A percentile compares a stretch with the other conserved stretches of the same genome.
These are phyloP conservation scores for Arothron firmamentum DNA, from an alignment of 2,113 vertebrate species.

Conservation along the genomic window DNA sequence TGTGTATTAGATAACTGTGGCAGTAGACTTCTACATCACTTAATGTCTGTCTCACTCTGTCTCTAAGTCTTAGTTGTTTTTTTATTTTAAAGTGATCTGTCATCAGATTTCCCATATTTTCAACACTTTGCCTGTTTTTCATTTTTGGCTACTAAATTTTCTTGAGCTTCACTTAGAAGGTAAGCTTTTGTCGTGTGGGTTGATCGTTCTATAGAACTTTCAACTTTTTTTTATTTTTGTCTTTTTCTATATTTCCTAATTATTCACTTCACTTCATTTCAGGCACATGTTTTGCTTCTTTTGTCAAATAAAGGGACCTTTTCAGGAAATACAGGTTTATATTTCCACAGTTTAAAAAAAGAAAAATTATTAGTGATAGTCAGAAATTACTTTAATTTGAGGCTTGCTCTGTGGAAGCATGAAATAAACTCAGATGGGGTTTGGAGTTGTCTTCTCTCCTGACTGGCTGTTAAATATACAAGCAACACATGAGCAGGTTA, in stretches of 20 bases:
- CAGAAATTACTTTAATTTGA: not conserved
- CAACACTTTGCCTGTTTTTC: conserved; percentile 11
- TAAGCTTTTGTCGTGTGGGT: conserved; percentile 7
- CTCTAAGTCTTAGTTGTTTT: conserved; percentile 2
- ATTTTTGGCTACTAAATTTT: conserved; percentile 18
- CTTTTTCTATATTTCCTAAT: not conserved
- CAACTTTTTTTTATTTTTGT: not conserved
- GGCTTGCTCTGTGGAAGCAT: too few relatives aligned
- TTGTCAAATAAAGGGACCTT: too few relatives aligned
- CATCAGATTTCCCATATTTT: not conserved
- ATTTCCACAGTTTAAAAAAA: too few relatives aligned
- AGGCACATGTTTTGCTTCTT: too few relatives aligned
- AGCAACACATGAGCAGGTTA: not conserved
- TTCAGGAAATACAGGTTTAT: too few relatives aligned
- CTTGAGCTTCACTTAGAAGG: conserved; percentile 9
- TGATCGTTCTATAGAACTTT: not conserved
- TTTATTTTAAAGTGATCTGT: not conserved
- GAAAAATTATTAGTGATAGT: too few relatives aligned
- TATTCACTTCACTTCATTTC: not conserved
- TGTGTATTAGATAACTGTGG: conserved; percentile 18
- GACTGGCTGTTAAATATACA: not conserved
- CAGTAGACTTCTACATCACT: not conserved
- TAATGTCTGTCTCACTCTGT: not conserved
- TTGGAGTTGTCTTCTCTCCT: not conserved
- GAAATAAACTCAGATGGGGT: not conserved